A percentile compares a stretch with the other conserved stretches of the same genome.
Conservation (phyloP, 92 coral and sea anemone genomes). For the Micromussa lordhowensis region DNA sequence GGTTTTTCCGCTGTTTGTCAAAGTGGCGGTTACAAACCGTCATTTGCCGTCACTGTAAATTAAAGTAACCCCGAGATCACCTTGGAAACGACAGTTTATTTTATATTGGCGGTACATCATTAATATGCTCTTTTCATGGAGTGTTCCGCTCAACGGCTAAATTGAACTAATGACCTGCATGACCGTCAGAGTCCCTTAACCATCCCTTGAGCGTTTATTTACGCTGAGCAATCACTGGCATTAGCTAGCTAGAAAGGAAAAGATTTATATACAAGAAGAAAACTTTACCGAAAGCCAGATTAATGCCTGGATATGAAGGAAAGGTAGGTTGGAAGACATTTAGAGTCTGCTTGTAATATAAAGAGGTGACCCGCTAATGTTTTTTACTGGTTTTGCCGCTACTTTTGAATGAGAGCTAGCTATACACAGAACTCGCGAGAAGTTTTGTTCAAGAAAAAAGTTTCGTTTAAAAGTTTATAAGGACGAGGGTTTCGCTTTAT, state of each 20-base stretch:
- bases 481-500: too few species aligned
- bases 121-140: neutral
- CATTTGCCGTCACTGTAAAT: neutral
- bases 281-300: neutral
- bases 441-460: neutral
- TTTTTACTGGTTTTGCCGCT: neutral
- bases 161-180: neutral
- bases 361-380: neutral
- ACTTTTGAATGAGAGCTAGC: neutral
- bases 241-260: neutral
- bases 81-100: neutral
- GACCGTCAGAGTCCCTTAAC: neutral
- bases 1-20: too few species aligned
- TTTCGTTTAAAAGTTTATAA: neutral
- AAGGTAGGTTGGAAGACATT: neutral
- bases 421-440: too few species aligned
- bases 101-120: neutral
- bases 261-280: neutral
- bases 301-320: constrained; percentile 16
- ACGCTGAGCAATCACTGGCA: neutral
- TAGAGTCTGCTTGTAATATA: neutral
- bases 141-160: neutral
- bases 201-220: neutral
- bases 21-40: too few species aligned
- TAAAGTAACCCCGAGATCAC: neutral